Conservation (phyloP, 1,140 invertebrate genomes). For the Bilobella aurantiaca region DNA sequence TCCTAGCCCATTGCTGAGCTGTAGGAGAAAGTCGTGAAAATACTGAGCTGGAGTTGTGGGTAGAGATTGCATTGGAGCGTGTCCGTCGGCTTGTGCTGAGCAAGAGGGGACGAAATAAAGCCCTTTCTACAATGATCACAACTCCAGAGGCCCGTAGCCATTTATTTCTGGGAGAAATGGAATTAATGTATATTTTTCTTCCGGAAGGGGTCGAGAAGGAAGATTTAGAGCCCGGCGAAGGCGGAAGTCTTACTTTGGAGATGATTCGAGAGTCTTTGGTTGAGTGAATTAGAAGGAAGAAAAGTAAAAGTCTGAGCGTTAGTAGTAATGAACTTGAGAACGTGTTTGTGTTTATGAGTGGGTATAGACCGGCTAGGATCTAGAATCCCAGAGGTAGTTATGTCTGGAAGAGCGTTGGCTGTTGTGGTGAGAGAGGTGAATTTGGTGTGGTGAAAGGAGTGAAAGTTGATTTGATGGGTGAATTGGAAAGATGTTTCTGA, state of each 20-base stretch:
- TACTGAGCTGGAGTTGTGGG: not conserved
- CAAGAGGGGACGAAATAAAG: too few relatives aligned
- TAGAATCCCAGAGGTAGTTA: too few relatives aligned
- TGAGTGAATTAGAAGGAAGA: not conserved
- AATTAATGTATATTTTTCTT: not conserved
- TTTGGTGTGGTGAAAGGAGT: slow-evolving; percentile 4
- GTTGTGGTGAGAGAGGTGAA: not conserved
- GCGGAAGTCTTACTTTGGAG: not conserved
- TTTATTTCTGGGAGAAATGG: too few relatives aligned
- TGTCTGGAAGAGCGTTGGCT: too few relatives aligned
- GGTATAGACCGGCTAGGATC: not conserved
- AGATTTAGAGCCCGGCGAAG: not conserved
- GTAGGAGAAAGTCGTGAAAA: not conserved
- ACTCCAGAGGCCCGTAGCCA: too few relatives aligned
- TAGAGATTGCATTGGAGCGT: not conserved
- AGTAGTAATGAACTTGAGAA: not conserved
- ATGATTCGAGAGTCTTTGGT: not conserved
- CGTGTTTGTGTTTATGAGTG: not conserved
- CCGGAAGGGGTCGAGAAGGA: not conserved
- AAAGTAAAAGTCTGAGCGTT: not conserved
- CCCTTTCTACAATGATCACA: too few relatives aligned
- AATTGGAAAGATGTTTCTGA: not conserved
- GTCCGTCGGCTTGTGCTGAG: too few relatives aligned
- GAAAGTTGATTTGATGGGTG: slow-evolving; percentile 6
- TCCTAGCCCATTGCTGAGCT: not conserved